These are phyloP conservation scores for Drosophila anceps DNA, from an alignment of 2,888 invertebrate genomes.

Conservation along the genomic window DNA sequence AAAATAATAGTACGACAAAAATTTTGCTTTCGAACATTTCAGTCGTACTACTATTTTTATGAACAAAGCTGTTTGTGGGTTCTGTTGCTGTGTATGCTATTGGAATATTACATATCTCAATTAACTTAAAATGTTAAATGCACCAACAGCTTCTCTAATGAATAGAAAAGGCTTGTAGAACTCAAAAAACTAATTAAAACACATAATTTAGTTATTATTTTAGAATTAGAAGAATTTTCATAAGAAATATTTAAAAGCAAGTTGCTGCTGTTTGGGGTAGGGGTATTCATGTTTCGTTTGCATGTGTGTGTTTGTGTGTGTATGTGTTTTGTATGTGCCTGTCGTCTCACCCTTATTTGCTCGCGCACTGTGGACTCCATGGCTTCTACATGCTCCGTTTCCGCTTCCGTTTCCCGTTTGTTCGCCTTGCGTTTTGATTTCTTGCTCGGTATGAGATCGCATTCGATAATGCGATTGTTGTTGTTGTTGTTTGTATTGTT, in stretches of 20 bases:
- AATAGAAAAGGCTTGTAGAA: too few species aligned
- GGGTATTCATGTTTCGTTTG: neutral
- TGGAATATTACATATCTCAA: too few species aligned
- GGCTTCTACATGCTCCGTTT: constrained; percentile 47
- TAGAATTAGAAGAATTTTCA: neutral
- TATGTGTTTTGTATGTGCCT: neutral
- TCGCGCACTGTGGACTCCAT: constrained; percentile 71
- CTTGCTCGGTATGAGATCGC: constrained; percentile 83
- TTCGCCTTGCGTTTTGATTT: constrained; percentile 78
- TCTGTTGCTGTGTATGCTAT: too few species aligned
- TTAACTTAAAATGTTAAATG: neutral
- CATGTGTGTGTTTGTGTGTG: neutral
- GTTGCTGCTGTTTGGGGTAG: neutral
- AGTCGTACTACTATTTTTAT: too few species aligned
- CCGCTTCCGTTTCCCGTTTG: constrained; percentile 45
- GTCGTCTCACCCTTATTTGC: constrained; percentile 75
- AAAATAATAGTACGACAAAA: too few species aligned
- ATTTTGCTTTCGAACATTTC: too few species aligned
- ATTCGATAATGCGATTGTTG: constrained; percentile 82
- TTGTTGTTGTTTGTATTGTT: constrained; percentile 47
- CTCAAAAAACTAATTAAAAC: neutral
- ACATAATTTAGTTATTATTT: neutral
- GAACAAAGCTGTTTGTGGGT: too few species aligned
- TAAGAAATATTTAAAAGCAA: neutral
- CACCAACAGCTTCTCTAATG: too few species aligned